Evolutionary conservation across 92 coral and sea anemone genomes (phyloP).

Genomic region (Porites evermanni): DNA sequence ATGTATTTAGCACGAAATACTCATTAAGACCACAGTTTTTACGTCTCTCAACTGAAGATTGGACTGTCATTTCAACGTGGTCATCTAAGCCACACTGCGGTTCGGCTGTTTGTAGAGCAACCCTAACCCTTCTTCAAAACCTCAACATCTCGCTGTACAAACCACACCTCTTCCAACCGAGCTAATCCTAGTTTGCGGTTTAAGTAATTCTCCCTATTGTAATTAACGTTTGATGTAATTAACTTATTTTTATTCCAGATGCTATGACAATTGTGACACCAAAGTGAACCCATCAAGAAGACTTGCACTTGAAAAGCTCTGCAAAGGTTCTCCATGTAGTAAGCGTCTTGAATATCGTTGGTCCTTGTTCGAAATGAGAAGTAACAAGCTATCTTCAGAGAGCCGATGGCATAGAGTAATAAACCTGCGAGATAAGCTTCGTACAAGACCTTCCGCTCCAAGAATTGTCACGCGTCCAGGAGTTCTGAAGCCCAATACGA

Average conservation of each 20-base stretch:
- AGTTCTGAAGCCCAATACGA: constrained; percentile 27
- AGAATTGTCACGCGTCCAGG: constrained; percentile 34
- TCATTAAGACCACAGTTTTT: too few species aligned
- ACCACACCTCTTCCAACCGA: too few species aligned
- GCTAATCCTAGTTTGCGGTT: too few species aligned
- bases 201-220: too few species aligned
- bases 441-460: constrained; percentile 40
- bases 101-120: too few species aligned
- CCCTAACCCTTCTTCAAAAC: too few species aligned
- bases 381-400: background rate
- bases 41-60: too few species aligned
- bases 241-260: constrained; percentile 34
- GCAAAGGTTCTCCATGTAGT: constrained; percentile 46
- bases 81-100: too few species aligned
- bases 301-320: constrained; percentile 53
- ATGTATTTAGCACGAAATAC: too few species aligned
- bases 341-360: constrained; percentile 40
- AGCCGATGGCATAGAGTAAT: background rate
- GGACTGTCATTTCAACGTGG: too few species aligned
- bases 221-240: background rate
- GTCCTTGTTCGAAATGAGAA: constrained; percentile 1
- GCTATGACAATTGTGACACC: constrained; percentile 67
- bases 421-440: background rate
- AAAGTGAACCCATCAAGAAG: constrained; percentile 64
- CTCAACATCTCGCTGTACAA: too few species aligned